Conservation (phyloP, 2,113 vertebrate species). For the Campylorhamphus procurvoides region DNA sequence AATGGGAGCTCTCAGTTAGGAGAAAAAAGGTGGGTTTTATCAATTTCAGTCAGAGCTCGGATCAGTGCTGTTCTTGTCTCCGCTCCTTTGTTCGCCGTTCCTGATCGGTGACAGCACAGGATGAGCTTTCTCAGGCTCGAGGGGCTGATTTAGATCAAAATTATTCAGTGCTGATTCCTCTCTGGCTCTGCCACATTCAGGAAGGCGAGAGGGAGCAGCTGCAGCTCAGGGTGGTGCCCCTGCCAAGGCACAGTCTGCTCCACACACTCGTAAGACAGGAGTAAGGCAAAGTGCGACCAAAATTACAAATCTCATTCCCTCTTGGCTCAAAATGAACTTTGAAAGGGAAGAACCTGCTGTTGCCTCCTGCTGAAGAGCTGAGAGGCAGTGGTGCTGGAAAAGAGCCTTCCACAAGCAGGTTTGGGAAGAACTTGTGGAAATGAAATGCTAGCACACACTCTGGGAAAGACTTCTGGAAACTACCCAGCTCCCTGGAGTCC, state of each 20-base stretch:
- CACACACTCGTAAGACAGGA: background rate
- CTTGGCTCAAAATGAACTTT: background rate
- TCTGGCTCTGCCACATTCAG: background rate
- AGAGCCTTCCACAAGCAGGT: background rate
- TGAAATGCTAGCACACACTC: background rate
- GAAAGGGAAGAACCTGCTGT: background rate
- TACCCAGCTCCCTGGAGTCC: background rate
- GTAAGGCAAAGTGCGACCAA: background rate
- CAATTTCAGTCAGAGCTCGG: background rate
- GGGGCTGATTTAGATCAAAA: background rate
- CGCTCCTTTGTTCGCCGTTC: background rate
- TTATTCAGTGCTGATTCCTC: background rate
- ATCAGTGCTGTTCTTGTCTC: fast-evolving
- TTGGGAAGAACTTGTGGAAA: background rate
- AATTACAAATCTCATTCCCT: background rate
- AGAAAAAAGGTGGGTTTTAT: background rate
- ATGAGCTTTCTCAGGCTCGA: background rate
- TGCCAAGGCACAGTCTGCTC: background rate
- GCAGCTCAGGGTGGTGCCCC: background rate
- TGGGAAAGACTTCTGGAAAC: background rate
- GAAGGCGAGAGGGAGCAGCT: background rate
- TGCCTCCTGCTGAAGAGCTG: background rate
- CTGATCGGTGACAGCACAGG: background rate
- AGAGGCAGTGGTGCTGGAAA: background rate
- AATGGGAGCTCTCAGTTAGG: background rate